Percentiles rank a stretch among this genome's conserved stretches.
Conservation (phyloP, 2,888 invertebrate genomes). For the Chrysina gloriosa region DNA sequence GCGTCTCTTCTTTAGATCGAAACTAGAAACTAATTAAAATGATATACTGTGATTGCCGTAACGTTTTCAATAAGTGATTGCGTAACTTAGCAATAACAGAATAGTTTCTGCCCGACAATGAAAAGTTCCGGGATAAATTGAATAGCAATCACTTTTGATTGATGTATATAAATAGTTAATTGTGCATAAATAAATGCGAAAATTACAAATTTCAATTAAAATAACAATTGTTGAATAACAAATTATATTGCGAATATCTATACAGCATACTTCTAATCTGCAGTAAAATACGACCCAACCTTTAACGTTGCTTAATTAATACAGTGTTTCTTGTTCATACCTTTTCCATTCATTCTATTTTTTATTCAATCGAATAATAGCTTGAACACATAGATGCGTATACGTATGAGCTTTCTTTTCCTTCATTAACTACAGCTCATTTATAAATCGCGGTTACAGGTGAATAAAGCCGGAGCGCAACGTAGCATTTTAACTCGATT, state of each 20-base stretch:
- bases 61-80: slow-evolving; percentile 37
- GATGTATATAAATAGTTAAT: slow-evolving; percentile 41
- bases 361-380: slow-evolving; percentile 19
- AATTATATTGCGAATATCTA: not conserved
- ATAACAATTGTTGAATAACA: slow-evolving; percentile 15
- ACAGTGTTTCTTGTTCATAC: slow-evolving; percentile 22
- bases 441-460: slow-evolving; percentile 35
- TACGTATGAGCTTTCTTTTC: slow-evolving; percentile 11
- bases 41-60: slow-evolving; percentile 31
- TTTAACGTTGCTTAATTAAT: slow-evolving; percentile 37
- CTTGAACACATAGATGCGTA: not conserved
- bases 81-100: slow-evolving; percentile 27
- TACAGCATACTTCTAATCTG: not conserved
- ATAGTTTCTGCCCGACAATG: slow-evolving; percentile 31
- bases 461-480: slow-evolving; percentile 20
- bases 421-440: slow-evolving; percentile 37
- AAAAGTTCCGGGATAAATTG: slow-evolving; percentile 41
- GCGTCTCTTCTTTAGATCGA: slow-evolving; percentile 27
- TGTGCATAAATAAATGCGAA: slow-evolving; percentile 37
- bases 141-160: slow-evolving; percentile 36
- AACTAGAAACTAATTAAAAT: slow-evolving; percentile 27
- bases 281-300: not conserved
- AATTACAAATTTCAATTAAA: slow-evolving; percentile 40
- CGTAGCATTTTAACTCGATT: slow-evolving; percentile 14
- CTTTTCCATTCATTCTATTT: slow-evolving; percentile 22